Base-by-base conservation (phyloP, 2,888 invertebrate genomes). In the Coecobrya sp. region DNA sequence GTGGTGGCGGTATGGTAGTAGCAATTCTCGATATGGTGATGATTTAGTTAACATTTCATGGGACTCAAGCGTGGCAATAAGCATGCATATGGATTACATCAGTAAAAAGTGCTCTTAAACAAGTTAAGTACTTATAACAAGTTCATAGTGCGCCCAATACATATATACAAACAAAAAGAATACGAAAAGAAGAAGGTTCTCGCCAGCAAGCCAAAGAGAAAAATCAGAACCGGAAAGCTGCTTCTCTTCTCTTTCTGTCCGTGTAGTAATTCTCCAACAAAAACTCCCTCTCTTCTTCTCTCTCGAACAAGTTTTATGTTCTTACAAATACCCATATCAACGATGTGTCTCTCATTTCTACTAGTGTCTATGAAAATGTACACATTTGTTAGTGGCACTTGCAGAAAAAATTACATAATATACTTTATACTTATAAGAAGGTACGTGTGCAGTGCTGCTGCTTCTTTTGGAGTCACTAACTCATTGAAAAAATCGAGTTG, bases 401-500 rank as follows among this genome's bases (percentile, higher is more conserved):
- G 49, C 45, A 85, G 27, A 85, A 55, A 36, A 65, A 68, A 68
- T 68, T 85, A 59, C 85, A 25, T 68, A 49, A 27, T 65, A 65
- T 68, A 49, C 49, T 85, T 68, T 65, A 68, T 65, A 85, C 11
- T 45, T 59, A 27, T 85, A 85, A 36, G 82, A 85, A 36, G 82
- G 59, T 68, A 85, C 25, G 68, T 11, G 55, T 82, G 59, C 62
- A n/a, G n/a, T 73, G 19, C 68, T 68, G 7, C 36, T 30, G n/a
- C 62, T 19, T 16, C 42, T 22, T 45, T 25, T 79, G 82, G 59
- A 82, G 82, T 82, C 59, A 82, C 82, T 82, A 82, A 82, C 59
- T 82, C 85, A 85, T 85, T 85, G 85, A 90, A 90, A 90, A 89
- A 85, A 90, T 85, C 45, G 76, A 90, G 85, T 85, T 90, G 90